Base-by-base conservation (phyloP, 1,140 invertebrate species). In the Tetramorium alpestre region DNA sequence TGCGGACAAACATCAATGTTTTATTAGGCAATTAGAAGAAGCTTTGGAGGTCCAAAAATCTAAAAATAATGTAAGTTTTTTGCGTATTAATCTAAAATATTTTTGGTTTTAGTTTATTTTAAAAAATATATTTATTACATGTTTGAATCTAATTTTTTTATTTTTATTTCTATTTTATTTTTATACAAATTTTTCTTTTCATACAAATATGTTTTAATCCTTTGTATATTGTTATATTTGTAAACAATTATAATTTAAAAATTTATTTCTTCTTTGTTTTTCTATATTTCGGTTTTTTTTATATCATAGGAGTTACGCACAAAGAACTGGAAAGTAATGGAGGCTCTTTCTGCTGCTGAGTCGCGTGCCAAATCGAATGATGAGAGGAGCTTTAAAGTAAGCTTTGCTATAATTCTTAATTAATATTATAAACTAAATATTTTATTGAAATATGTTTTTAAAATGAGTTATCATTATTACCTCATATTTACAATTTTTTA, bases 301-400 rank as follows among this genome's bases (percentile, higher is more conserved):
- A 1, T 93, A 87, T 91, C 92, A 91, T 95, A 98, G 97, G 98
- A 98, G 93, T 97, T 98, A 94, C 96, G 97, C 96, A 96, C 96
- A 96, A 98, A 97, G 96, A 98, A 98, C 96, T 98, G 97, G 97
- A 98, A 98, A 97, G 97, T 97, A 95, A 97, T 98, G 97, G 97
- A 98, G 96, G 97, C 97, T 94, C 97, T 98, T 96, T 96, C 97
- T 95, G 96, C 96, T 88, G 96, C 97, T 89, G 97, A 98, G 95
- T 92, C 73, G 78, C 93, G 93, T 87, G 69, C 87, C 91, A 94
- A 93, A 93, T 89, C 80, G 62, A 92, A 87, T 92, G 75, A 93
- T 88, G 93, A 94, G 90, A 94, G 93, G 90, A 92, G 93, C 88
- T 90, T 93, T 94, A 94, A 94, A 94, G 96, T 96, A 96, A 96